Evolutionary conservation across 2,888 invertebrate species (phyloP).

Genomic region (Eupeodes latifasciatus): DNA sequence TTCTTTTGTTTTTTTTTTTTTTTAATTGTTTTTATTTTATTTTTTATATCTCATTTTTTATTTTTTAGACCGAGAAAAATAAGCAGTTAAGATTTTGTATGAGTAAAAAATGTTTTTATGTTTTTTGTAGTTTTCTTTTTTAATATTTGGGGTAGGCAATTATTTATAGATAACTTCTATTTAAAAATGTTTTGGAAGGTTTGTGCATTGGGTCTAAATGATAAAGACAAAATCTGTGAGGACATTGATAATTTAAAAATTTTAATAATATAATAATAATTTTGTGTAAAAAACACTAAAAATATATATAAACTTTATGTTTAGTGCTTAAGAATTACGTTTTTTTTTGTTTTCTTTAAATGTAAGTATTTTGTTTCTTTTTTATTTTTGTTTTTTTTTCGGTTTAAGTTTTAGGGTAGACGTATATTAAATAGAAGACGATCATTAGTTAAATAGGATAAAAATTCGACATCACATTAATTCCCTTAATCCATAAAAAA

Average conservation of each 20-base stretch:
- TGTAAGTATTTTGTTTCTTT: slow-evolving; percentile 40
- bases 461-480: slow-evolving; percentile 77
- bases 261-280: slow-evolving; percentile 55
- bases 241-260: slow-evolving; percentile 41
- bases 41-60: slow-evolving; percentile 23
- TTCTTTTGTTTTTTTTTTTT: slow-evolving; percentile 4
- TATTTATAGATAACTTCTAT: slow-evolving; percentile 64
- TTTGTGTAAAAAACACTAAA: slow-evolving; percentile 74
- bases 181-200: slow-evolving; percentile 62
- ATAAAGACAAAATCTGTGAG: slow-evolving; percentile 64
- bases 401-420: slow-evolving; percentile 73
- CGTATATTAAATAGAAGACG: slow-evolving; percentile 76
- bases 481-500: slow-evolving; percentile 74
- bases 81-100: slow-evolving; percentile 71
- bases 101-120: slow-evolving; percentile 62
- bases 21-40: no score
- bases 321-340: slow-evolving; percentile 72
- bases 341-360: slow-evolving; percentile 57
- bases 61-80: slow-evolving; percentile 65
- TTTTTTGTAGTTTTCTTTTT: slow-evolving; percentile 30
- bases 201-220: slow-evolving; percentile 67
- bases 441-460: slow-evolving; percentile 74
- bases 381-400: slow-evolving; percentile 55
- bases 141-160: slow-evolving; percentile 67
- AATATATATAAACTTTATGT: slow-evolving; percentile 72